Evolutionary conservation across 1,140 invertebrate genomes (phyloP), one percentile per base, ranked within the genome.

Genomic region (Phymastichus coffea): DNA sequence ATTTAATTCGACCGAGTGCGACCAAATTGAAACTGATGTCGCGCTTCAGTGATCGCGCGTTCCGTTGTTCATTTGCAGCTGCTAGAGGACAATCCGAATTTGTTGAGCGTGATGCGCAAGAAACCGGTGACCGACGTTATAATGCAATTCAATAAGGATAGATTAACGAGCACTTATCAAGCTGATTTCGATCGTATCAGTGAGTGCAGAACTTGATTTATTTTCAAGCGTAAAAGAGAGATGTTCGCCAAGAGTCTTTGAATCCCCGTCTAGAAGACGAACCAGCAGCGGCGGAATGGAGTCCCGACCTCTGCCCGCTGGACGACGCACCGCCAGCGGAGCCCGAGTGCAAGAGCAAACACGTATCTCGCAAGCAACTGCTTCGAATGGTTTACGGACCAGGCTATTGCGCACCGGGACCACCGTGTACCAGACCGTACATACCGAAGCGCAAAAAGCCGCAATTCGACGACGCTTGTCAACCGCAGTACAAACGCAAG

Each of bases 61-160:
- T n/a, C n/a, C n/a, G n/a, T n/a, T n/a, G n/a, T n/a, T n/a, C 17
- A 25, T 28, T 47, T 55, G 49, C 22, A 61, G 52, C 15, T 59
- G 7, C n/a, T 52, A 1, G 26, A 52, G 12, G 17, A 49, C 17
- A 48, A 61, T 15, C 59, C 59, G 3, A 43, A 61, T 6, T 22
- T 56, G 22, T 43, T 61, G 1, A 41, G 14, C 15, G 20, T 61
- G 4, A 19, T 51, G 37, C 22, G 9, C 0, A 61, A 56, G 10
- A 12, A 6, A 30, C 38, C 59, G 9, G 4, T 15, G 1, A 25
- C 38, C 9, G 28, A 55, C 25, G 35, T 44, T 1, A 1, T 46
- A 1, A 44, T 20, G 10, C 41, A 61, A 38, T 56, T 55, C 37
- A 61, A 61, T 35, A n/a, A 14, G 0, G 44, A 61, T 8, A 57